Evolutionary conservation across 2,113 vertebrate species (phyloP), one percentile per base, ranked within the genome.

Genomic region (Carettochelys insculpta): DNA sequence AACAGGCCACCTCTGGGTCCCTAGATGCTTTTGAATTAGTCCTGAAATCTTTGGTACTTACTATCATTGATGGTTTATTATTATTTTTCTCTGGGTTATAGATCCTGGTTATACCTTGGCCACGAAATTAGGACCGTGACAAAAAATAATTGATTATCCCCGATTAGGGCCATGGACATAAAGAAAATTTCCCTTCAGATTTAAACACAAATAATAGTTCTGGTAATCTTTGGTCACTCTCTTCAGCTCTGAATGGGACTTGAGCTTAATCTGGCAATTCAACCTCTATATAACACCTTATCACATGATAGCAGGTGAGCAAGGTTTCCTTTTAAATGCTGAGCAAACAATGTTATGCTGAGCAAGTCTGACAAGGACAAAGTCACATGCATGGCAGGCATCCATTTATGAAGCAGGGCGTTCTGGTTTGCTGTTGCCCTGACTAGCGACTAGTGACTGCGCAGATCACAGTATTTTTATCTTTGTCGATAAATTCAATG

Each of bases 251-350:
- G 1, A 11, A 5, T n/a, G 54, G 75, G 29, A 73, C 78, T n/a
- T 77, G 45, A 77, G 71, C 61, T 84, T 91, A 51, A 96, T 92
- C 83, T 94, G 90, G n/a, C n/a, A n/a, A n/a, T n/a, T n/a, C 0
- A 1, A 79, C 83, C 20, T 53, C 85, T 80, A 87, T 80, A 87
- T 91, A 56, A 45, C 68, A 77, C 86, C 22, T 88, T 82, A 68
- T 86, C 85, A 5, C 50, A 82, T 12, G 48, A 50, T 14, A 50
- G 48, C 48, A 50, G 48, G 48, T n/a, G 48, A 50, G 48, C 11
- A 14, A 54, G 73, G 83, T 43, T 89, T 80, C 58, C 22, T 68
- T 89, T 83, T 77, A 10, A 34, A 75, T 0, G 0, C 0, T 2
- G 54, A 83, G 73, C 54, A 84, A 83, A 31, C 19, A 34, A 78